phyloP scores from a whole-genome alignment of 2,888 invertebrate genomes.

The Ariolimax columbianus region DNA sequence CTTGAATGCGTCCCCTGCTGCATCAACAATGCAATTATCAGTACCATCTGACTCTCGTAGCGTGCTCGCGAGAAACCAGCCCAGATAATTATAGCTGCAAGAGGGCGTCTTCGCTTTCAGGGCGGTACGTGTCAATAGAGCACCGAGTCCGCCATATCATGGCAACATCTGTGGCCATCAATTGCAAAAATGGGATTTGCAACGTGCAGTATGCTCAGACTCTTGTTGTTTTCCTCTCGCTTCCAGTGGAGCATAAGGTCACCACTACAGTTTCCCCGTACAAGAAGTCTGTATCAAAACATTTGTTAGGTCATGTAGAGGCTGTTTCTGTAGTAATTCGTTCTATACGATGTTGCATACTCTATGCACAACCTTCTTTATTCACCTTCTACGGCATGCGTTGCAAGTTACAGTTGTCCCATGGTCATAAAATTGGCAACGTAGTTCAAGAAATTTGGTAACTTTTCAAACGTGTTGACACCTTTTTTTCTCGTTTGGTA shows the following conservation, averaged over 20 bases:
- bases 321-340: background rate
- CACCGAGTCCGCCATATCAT: background rate
- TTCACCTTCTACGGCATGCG: no score
- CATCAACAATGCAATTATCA: slow-evolving; percentile 3
- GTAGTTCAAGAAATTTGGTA: no score
- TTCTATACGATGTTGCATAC: background rate
- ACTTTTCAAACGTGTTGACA: no score
- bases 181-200: background rate
- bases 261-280: background rate
- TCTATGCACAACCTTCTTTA: no score
- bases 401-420: no score
- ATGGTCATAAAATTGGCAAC: no score
- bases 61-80: background rate
- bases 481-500: no score
- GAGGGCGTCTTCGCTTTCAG: background rate
- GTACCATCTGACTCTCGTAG: background rate
- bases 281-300: background rate
- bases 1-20: background rate
- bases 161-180: background rate
- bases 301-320: background rate
- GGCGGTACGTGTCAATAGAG: background rate
- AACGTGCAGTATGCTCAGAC: background rate
- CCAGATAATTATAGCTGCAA: background rate
- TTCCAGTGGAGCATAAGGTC: background rate
- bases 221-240: background rate